Base-by-base conservation (phyloP, 1,140 invertebrate species). In the Aphelenchoides fujianensis region DNA sequence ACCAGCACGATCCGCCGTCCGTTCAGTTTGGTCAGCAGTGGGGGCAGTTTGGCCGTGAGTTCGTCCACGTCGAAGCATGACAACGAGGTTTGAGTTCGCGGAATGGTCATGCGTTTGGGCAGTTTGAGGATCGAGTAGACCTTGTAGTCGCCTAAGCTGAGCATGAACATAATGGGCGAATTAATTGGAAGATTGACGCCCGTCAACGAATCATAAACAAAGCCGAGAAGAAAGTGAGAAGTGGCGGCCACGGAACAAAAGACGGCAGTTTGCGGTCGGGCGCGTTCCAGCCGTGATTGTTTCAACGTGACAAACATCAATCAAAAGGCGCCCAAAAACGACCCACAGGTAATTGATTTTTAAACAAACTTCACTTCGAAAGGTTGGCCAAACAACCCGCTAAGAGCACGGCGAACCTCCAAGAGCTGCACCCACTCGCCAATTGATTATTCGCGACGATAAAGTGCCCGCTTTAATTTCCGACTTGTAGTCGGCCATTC, bases 91-190 rank as follows among this genome's bases (percentile, higher is more conserved):
- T 23, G 41, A 48, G 23, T 12, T 7, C 5, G 34, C 34, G 19
- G 5, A 59, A 5, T 59, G 55, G 7, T 7, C 55, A 30, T 59
- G 55, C 55, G 5, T 59, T 5, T 59, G 5, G 55, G 41, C 23
- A 23, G 41, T 16, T 59, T 32, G 27, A 59, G 34, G 5, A 59
- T 59, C 55, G 55, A 59, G 23, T 59, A 59, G 55, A 59, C 28
- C 34, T 59, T 59, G 55, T 59, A 19, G 55, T 59, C 23, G 34
- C 55, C 55, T 5, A 59, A 59, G 5, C 27, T 30, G 7, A 59
- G 7, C 5, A 59, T 5, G 27, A 59, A 5, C 55, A 59, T 59
- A 30, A 30, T 59, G 28, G 55, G 12, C 41, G n/a, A n/a, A n/a
- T n/a, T n/a, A n/a, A n/a, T n/a, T n/a, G n/a, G n/a, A 48, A 12